Evolutionary conservation across 2,797 vertebrate species (phyloP).

Genomic region (Pelochelys cantorii): DNA sequence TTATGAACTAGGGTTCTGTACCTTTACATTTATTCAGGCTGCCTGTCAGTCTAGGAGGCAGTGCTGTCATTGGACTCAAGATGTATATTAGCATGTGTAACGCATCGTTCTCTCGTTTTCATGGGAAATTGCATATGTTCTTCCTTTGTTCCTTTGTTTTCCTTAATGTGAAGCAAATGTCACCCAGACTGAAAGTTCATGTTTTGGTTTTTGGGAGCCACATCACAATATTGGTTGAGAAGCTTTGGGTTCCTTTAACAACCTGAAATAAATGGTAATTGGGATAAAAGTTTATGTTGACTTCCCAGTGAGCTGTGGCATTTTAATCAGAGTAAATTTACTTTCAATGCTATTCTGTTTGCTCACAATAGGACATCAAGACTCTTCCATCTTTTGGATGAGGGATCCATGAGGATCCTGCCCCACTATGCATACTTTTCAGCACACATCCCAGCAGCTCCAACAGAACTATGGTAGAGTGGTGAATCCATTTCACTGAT

Average conservation of each 20-base stretch:
- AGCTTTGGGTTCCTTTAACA: background rate
- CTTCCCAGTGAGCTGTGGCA: background rate
- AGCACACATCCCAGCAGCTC: background rate
- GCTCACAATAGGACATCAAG: background rate
- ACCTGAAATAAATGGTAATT: background rate
- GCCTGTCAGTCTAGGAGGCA: background rate
- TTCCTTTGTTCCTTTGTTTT: background rate
- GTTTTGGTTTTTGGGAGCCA: background rate
- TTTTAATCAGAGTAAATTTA: background rate
- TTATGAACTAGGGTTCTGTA: background rate
- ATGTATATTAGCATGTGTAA: background rate
- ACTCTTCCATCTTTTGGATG: background rate
- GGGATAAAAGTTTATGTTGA: background rate
- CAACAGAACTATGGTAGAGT: background rate
- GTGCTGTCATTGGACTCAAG: background rate
- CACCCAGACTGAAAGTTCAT: background rate
- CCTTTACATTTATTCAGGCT: background rate
- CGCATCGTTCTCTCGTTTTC: background rate
- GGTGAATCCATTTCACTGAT: slow-evolving; percentile 47
- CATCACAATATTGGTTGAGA: background rate
- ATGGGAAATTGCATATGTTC: background rate
- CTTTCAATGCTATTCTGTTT: background rate
- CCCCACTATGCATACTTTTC: background rate
- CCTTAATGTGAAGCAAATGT: background rate
- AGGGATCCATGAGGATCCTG: background rate